phyloP scores from a whole-genome alignment of 1,140 invertebrate genomes.

The Trichonephila clavata region DNA sequence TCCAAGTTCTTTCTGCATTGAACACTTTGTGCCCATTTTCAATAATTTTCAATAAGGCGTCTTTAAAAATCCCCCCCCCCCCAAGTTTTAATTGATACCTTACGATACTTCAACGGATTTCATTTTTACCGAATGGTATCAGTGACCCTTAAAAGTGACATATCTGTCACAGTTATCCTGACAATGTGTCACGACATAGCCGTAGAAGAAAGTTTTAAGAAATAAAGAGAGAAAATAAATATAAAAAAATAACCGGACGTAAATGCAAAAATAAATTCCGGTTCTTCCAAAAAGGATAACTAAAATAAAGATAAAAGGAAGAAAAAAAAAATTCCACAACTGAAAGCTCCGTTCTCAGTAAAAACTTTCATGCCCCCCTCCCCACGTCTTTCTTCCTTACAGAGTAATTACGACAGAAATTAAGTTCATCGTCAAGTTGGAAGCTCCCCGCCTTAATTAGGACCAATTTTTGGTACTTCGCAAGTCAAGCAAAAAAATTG shows the following conservation, averaged over 20 bases:
- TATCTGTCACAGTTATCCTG: not conserved
- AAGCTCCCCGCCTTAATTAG: constrained; percentile 60
- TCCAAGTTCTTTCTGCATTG: too few species aligned
- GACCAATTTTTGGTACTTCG: constrained; percentile 57
- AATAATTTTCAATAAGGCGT: too few species aligned
- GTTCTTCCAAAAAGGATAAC: not conserved
- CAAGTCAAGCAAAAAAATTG: constrained; percentile 54
- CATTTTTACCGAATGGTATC: not conserved
- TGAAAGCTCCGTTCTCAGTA: not conserved
- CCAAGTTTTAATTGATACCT: too few species aligned
- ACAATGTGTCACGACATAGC: not conserved
- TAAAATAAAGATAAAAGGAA: not conserved
- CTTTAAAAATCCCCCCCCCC: too few species aligned
- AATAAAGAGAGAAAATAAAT: not conserved
- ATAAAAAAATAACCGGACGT: not conserved
- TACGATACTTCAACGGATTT: not conserved
- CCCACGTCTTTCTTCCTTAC: not conserved
- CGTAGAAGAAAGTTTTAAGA: not conserved
- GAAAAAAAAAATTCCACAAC: not conserved
- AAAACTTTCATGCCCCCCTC: not conserved
- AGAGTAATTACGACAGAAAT: constrained; percentile 66
- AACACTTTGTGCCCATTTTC: too few species aligned
- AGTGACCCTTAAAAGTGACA: not conserved
- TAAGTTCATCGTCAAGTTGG: constrained; percentile 72
- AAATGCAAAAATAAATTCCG: constrained; percentile 7